These are phyloP conservation scores for Bathynomus jamesi DNA, from an alignment of 1,140 invertebrate species.

Conservation along the genomic window DNA sequence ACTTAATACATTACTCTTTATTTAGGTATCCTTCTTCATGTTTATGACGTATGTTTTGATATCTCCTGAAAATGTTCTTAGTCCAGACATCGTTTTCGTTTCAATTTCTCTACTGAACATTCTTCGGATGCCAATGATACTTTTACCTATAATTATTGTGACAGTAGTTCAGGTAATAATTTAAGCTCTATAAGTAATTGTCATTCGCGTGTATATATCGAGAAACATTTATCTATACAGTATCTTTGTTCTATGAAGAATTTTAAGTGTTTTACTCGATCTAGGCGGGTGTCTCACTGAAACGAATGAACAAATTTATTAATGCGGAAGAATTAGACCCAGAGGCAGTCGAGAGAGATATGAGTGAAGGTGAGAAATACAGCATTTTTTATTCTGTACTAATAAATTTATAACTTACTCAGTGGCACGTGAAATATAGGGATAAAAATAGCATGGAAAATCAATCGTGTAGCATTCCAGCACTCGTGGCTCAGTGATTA, in stretches of 20 bases:
- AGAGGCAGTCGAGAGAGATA: constrained; percentile 64
- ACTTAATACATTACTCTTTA: too few relatives aligned
- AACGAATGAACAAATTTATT: constrained; percentile 76
- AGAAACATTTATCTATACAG: too few relatives aligned
- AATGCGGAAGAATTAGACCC: constrained; percentile 76
- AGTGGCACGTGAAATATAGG: too few relatives aligned
- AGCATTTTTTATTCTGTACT: too few relatives aligned
- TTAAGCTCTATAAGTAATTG: too few relatives aligned
- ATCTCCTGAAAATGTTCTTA: constrained; percentile 38
- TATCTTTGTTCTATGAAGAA: too few relatives aligned
- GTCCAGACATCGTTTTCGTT: constrained; percentile 51
- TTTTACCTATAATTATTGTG: constrained; percentile 49
- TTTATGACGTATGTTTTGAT: constrained; percentile 9
- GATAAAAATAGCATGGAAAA: too few relatives aligned
- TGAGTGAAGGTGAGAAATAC: constrained; percentile 51
- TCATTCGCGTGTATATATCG: too few relatives aligned
- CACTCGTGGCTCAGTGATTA: too few relatives aligned
- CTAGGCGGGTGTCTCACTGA: constrained; percentile 18
- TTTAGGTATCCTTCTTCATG: neutral
- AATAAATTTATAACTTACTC: too few relatives aligned
- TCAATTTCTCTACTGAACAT: constrained; percentile 51
- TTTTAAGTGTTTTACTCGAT: too few relatives aligned
- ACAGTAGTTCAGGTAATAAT: constrained; percentile 34
- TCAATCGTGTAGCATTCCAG: too few relatives aligned
- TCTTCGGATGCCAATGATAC: constrained; percentile 48